Evolutionary conservation across 2,888 invertebrate species (phyloP).

Genomic region (Agelastica alni): DNA sequence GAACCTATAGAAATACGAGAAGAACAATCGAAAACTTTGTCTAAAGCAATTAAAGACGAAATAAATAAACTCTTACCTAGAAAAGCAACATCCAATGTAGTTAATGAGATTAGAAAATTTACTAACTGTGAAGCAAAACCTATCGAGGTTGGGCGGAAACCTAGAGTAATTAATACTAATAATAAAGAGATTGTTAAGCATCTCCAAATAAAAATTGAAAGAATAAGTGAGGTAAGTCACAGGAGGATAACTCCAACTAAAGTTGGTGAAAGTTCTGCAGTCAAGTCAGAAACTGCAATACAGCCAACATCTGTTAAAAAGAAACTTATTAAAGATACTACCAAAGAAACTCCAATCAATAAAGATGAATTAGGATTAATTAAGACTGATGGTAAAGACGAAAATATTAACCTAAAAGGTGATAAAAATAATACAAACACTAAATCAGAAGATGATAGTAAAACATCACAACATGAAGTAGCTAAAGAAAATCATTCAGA

Average conservation of each 20-base stretch:
- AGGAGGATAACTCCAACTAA: constrained; percentile 4
- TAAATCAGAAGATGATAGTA: too few relatives aligned
- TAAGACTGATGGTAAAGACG: not conserved
- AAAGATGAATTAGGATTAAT: not conserved
- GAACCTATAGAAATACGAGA: constrained; percentile 1
- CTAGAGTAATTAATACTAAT: constrained; percentile 2
- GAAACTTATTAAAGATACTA: not conserved
- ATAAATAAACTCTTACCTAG: constrained; percentile 27
- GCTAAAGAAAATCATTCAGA: too few relatives aligned
- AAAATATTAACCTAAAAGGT: not conserved
- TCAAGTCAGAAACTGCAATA: not conserved
- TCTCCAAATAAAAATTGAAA: constrained; percentile 2
- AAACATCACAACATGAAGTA: too few relatives aligned
- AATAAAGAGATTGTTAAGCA: not conserved
- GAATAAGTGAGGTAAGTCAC: not conserved
- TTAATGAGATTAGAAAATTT: constrained; percentile 1
- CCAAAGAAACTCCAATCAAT: not conserved
- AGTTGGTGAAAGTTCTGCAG: not conserved
- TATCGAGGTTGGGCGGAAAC: constrained; percentile 16
- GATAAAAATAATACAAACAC: not conserved
- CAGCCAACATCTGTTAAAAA: too few relatives aligned
- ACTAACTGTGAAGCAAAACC: constrained; percentile 11
- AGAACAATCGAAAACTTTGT: constrained; percentile 18
- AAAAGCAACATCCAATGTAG: constrained; percentile 11
- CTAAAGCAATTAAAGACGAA: constrained; percentile 20